phyloP scores from a whole-genome alignment of 2,113 vertebrate species.

The Charina bottae region DNA sequence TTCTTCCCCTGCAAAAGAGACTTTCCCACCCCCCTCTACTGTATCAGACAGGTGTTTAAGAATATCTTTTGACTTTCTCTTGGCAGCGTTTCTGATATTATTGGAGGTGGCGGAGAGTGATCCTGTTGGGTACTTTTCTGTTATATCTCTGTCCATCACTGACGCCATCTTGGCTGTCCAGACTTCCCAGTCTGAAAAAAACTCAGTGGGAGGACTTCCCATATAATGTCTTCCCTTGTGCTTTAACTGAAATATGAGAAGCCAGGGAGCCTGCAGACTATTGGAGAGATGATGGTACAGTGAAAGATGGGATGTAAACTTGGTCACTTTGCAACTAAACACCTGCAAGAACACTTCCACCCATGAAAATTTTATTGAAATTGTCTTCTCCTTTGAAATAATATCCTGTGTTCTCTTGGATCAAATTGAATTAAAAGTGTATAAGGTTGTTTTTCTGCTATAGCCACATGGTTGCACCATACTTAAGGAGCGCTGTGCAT shows the following conservation, averaged over 20 bases:
- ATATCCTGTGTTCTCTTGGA: not conserved
- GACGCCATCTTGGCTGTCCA: not conserved
- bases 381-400: not conserved
- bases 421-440: not conserved
- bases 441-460: not conserved
- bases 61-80: not conserved
- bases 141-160: not conserved
- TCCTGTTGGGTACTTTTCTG: not conserved
- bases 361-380: not conserved
- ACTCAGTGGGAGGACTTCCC: not conserved
- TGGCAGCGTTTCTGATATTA: not conserved
- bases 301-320: not conserved
- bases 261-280: not conserved
- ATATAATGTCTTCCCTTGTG: not conserved
- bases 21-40: not conserved
- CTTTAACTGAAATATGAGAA: not conserved
- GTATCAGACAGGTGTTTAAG: not conserved
- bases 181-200: not conserved
- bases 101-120: not conserved
- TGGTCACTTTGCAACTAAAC: not conserved
- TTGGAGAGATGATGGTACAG: not conserved
- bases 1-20: not conserved
- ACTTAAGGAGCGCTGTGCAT: not conserved
- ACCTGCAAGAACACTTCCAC: not conserved
- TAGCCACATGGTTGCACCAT: not conserved